Evolutionary conservation across 2,888 invertebrate species (phyloP).

Genomic region (Nomada lathburiana): DNA sequence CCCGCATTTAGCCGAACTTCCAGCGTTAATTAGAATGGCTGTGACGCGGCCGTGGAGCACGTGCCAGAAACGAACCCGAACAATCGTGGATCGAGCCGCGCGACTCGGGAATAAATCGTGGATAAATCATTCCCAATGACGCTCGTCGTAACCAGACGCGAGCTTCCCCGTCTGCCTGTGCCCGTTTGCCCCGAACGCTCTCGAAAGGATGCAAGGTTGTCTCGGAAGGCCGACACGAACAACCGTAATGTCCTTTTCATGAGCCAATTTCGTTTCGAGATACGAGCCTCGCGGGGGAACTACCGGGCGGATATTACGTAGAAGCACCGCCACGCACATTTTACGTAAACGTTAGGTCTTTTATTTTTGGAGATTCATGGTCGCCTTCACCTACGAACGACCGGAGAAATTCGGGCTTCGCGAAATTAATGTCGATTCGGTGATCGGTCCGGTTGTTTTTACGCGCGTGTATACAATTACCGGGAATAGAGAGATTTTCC

Average conservation of each 20-base stretch:
- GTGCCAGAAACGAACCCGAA: conserved; percentile 40
- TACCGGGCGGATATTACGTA: neutral
- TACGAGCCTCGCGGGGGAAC: neutral
- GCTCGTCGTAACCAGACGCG: conserved; percentile 10
- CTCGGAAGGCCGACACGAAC: neutral
- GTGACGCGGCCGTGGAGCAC: conserved; percentile 50
- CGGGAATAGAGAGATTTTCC: neutral
- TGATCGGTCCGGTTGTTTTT: neutral
- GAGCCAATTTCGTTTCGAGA: neutral
- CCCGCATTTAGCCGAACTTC: conserved; percentile 42
- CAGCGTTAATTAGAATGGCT: conserved; percentile 61
- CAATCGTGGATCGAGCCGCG: neutral
- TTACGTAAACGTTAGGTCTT: too few species aligned
- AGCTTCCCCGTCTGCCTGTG: neutral
- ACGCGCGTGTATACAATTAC: neutral
- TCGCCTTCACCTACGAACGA: neutral
- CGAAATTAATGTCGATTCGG: neutral
- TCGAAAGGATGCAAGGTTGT: neutral
- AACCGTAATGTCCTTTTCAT: neutral
- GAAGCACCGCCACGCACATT: neutral
- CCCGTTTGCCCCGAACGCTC: too few species aligned
- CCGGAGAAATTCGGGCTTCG: neutral
- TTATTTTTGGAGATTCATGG: too few species aligned
- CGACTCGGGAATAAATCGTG: conserved; percentile 33
- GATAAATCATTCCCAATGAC: conserved; percentile 28